Base-by-base conservation (phyloP, 2,888 invertebrate genomes). In the Caradrina clavipalpis region DNA sequence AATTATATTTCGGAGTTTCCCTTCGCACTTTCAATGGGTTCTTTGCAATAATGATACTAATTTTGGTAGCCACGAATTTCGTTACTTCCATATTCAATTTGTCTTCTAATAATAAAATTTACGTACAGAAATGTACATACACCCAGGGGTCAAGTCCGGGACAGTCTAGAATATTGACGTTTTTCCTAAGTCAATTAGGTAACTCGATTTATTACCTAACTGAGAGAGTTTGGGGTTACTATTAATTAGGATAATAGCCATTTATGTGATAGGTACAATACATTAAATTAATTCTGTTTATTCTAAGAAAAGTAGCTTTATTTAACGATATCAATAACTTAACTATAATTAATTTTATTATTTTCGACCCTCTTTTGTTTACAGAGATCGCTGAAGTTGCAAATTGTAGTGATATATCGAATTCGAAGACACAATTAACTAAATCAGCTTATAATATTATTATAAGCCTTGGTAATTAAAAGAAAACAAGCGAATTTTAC, bases 1-100 rank as follows among this genome's bases (percentile, higher is more conserved):
- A 92, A 93, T 92, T 91, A 91, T 90, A 90, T 91, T 91, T 91
- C 84, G 85, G 85, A 82, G 81, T 84, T 77, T 78, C 67, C 71
- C 66, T 80, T 79, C 67, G 58, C 71, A 67, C 73, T 71, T 84
- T 84, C 73, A 86, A 85, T 81, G 80, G 76, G 82, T 82, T 81
- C 83, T 86, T 83, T 71, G 73, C 72, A 79, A 80, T 78, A 57
- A 19, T 68, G 4, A 4, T 26, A 76, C 72, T 76, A 75, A 81
- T 80, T 79, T 82, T 53, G 59, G 63, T 71, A 57, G 68, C 67
- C 70, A 64, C 54, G 59, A 73, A 78, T 73, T 70, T 73, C 26
- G 55, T 73, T 68, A 62, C 54, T 69, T 51, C n/a, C 54, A 67
- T 57, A 67, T 76, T 80, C 55, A 72, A 75, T 71, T 72, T 70